Evolutionary conservation across 2,113 vertebrate genomes (phyloP).

Genomic region (Cynoglossus semilaevis): DNA sequence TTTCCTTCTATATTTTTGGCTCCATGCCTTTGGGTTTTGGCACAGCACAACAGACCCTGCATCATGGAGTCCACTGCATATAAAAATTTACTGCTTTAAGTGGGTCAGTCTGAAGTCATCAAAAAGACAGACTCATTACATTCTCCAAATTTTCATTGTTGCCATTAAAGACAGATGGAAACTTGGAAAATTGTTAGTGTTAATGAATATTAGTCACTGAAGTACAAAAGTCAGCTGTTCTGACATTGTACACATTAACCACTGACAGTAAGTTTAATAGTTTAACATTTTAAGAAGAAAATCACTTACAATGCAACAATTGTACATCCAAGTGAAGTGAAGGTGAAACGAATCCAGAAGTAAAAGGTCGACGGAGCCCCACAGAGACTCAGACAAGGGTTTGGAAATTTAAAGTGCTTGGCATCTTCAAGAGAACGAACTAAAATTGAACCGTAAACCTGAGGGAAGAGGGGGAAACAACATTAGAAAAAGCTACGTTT

Average conservation of each 20-base stretch:
- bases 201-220: not conserved
- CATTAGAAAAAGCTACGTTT: not conserved
- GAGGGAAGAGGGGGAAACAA: not conserved
- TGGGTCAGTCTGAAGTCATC: conserved; percentile 53
- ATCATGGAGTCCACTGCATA: conserved; percentile 27
- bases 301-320: too few relatives aligned
- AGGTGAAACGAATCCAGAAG: too few relatives aligned
- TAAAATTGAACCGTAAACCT: not conserved
- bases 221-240: not conserved
- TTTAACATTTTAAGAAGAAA: not conserved
- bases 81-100: conserved; percentile 37
- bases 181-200: not conserved
- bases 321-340: too few relatives aligned
- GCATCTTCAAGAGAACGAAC: not conserved
- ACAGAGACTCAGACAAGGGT: too few relatives aligned
- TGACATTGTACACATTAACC: not conserved
- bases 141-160: conserved; percentile 26
- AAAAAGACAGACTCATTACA: conserved; percentile 1
- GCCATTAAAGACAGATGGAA: conserved; percentile 1
- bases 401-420: too few relatives aligned
- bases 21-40: not conserved
- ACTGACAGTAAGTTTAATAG: not conserved
- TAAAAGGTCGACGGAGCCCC: too few relatives aligned
- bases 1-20: conserved; percentile 28
- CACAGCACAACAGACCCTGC: not conserved